Conservation (phyloP, 1,140 invertebrate species). For the Rhopalosiphum padi region DNA sequence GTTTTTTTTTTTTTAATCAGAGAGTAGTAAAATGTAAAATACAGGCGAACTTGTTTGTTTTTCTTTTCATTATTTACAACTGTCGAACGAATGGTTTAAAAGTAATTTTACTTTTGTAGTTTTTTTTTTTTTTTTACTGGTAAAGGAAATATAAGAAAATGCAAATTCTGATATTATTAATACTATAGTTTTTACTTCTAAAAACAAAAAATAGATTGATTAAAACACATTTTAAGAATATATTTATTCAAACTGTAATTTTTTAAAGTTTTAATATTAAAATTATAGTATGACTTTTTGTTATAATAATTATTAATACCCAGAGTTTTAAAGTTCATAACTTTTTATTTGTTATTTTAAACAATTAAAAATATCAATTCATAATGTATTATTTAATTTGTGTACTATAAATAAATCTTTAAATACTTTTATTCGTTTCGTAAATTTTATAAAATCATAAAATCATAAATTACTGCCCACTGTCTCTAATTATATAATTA, state of each 20-base stretch:
- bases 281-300: neutral
- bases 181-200: neutral
- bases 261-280: neutral
- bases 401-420: neutral
- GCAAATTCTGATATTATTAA: neutral
- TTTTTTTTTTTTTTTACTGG: neutral
- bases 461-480: no score
- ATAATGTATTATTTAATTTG: neutral
- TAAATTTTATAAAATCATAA: neutral
- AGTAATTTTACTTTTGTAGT: neutral
- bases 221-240: neutral
- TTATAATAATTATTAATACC: neutral
- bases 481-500: neutral
- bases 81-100: neutral
- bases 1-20: conserved; percentile 39
- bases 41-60: neutral
- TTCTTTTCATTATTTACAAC: neutral
- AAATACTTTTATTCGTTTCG: neutral
- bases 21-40: neutral
- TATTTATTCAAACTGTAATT: neutral
- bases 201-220: neutral
- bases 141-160: neutral
- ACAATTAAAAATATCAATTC: neutral
- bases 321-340: neutral
- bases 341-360: neutral